A percentile compares a stretch with the other conserved stretches of the same genome.
These are phyloP conservation scores for Alitta virens DNA, from an alignment of 2,888 invertebrate genomes.

Conservation along the genomic window DNA sequence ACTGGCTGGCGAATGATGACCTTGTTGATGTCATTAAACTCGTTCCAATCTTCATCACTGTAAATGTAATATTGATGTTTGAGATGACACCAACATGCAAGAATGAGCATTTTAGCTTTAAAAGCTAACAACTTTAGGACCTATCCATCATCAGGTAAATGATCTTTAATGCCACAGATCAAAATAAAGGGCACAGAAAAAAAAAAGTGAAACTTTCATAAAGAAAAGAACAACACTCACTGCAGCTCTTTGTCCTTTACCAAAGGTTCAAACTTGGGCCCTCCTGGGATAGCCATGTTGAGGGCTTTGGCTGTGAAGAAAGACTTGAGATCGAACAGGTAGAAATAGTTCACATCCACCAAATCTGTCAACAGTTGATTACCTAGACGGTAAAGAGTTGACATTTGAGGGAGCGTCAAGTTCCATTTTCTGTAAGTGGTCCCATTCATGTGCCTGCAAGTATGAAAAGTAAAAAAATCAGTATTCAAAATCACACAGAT, in stretches of 20 bases:
- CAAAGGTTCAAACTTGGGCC: conserved; percentile 98
- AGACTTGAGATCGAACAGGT: conserved; percentile 97
- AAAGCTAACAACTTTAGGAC: too few species aligned
- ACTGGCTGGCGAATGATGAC: conserved; percentile 99
- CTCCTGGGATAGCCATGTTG: conserved; percentile 99
- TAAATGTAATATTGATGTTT: background rate
- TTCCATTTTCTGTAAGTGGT: conserved; percentile 97
- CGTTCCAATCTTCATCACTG: conserved; percentile 99
- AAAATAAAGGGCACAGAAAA: too few species aligned
- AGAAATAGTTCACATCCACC: conserved; percentile 98
- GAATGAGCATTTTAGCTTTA: too few species aligned
- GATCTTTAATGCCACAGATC: too few species aligned
- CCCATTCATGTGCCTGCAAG: conserved; percentile 81
- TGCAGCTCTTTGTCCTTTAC: conserved; percentile 96
- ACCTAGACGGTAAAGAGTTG: conserved; percentile 93
- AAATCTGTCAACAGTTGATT: conserved; percentile 97
- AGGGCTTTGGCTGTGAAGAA: conserved; percentile 99
- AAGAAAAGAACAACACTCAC: conserved; percentile 59
- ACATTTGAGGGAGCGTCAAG: conserved; percentile 92
- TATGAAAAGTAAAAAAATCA: background rate
- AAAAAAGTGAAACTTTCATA: too few species aligned
- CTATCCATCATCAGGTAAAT: too few species aligned
- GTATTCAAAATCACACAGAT: too few species aligned
- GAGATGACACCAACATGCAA: too few species aligned
- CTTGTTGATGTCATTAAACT: conserved; percentile 99